Evolutionary conservation across 2,113 vertebrate genomes (phyloP).

Genomic region (Glaucidium brasilianum): DNA sequence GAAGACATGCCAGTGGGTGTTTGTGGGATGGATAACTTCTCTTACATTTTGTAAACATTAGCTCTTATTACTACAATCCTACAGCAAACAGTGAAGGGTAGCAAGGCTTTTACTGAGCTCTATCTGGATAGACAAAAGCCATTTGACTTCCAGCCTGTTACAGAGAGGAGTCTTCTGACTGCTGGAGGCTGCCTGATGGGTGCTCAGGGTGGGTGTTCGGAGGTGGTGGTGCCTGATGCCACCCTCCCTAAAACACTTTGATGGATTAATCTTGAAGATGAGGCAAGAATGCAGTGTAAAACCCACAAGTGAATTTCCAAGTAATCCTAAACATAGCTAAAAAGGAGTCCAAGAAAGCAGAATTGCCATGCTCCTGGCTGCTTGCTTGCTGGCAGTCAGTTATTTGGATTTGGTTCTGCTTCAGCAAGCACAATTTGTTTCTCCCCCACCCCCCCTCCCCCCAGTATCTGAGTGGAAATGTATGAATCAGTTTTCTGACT

Average conservation of each 20-base stretch:
- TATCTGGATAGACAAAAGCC: background rate
- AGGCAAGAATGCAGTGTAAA: background rate
- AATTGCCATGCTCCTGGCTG: background rate
- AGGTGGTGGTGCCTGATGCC: background rate
- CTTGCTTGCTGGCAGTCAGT: background rate
- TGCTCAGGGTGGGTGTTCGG: background rate
- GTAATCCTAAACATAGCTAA: background rate
- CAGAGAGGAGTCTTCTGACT: background rate
- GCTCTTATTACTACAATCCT: background rate
- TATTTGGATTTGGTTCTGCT: background rate
- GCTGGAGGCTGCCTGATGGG: background rate
- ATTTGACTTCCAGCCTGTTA: background rate
- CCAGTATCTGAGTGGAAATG: background rate
- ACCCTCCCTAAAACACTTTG: accelerated
- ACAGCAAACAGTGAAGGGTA: background rate
- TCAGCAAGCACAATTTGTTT: background rate
- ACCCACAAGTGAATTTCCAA: background rate
- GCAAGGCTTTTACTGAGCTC: background rate
- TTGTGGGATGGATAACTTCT: background rate
- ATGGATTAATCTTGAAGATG: background rate
- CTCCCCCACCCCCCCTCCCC: too few relatives aligned
- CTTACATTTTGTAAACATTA: background rate
- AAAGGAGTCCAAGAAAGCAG: background rate
- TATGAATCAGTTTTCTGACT: background rate
- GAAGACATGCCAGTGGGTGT: background rate